Base-by-base conservation (phyloP, 2,113 vertebrate genomes). In the Megalops atlanticus region DNA sequence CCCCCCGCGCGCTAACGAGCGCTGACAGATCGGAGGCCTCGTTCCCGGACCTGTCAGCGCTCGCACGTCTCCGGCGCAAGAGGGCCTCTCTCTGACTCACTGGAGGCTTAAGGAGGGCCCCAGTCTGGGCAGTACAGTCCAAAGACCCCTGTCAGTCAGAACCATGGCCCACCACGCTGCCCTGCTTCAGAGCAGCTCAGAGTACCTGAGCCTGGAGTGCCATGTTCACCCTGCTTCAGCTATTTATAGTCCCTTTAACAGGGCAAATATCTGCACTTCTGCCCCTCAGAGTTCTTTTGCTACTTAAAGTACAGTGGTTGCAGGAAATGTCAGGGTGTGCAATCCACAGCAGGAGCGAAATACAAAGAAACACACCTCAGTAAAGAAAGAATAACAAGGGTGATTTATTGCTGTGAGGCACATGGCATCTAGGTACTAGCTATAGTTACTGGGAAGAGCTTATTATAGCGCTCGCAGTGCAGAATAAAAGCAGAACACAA, bases 11-110 rank as follows among this genome's bases (percentile, higher is more conserved):
- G 58, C 58, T 64, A 64, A 64, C n/a, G 58, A 64, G 58, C 58
- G n/a, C 58, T 31, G 58, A 64, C 58, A 64, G n/a, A 64, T 64
- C 58, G n/a, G 58, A 64, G 58, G 58, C 58, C 58, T 64, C n/a
- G 5, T 64, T 31, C 58, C 58, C 58, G 11, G 58, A 64, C n/a
- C 58, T 64, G 58, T 64, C 58, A 64, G 58, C n/a, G 58, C 58
- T 64, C 58, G n/a, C 1, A 24, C n/a, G 58, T 64, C 58, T 64
- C n/a, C 8, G 58, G 14, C 43, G 14, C 43, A 14, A 45, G 14
- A 14, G 7, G 7, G 7, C 43, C 43, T 45, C 7, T 45, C 14
- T 45, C 43, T 45, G 43, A 45, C 43, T 45, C 43, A 45, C 14
- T 45, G 43, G 7, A 14, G 43, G 43, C 43, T 14, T 14, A 45